phyloP scores from a whole-genome alignment of 35 echinoderm and acorn worm species.

The Holothuria glaberrima region DNA sequence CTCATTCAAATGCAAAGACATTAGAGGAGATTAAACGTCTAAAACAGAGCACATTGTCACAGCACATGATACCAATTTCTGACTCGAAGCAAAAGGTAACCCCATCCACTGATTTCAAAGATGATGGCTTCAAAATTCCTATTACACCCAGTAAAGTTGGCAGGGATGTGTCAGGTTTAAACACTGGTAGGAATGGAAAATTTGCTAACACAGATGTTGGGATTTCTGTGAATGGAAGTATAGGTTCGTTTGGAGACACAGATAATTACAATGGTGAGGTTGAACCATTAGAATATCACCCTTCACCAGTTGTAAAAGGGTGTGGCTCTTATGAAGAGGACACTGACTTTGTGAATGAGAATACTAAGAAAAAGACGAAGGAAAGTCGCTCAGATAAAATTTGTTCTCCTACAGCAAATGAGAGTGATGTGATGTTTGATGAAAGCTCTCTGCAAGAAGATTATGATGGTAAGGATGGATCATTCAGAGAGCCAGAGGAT shows the following conservation, averaged over 20 bases:
- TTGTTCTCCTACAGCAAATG: neutral
- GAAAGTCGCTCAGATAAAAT: too few relatives aligned
- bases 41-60: conserved; percentile 12
- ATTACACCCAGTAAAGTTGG: neutral
- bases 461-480: neutral
- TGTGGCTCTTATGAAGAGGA: neutral
- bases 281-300: neutral
- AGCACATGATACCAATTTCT: neutral
- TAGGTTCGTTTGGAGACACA: neutral
- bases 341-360: too few relatives aligned
- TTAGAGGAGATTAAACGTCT: neutral
- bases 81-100: neutral
- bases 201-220: neutral
- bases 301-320: neutral
- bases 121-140: neutral
- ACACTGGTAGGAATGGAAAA: neutral
- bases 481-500: neutral
- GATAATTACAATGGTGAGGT: conserved; percentile 3
- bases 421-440: conserved; percentile 10
- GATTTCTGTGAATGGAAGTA: neutral
- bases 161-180: neutral
- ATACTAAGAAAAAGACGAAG: too few relatives aligned
- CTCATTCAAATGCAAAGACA: neutral
- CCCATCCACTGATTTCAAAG: neutral
- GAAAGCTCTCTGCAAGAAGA: neutral